A percentile compares a stretch with the other conserved stretches of the same genome.
These are phyloP conservation scores for Atherinomorus stipes DNA, from an alignment of 2,113 vertebrate genomes.

Conservation along the genomic window DNA sequence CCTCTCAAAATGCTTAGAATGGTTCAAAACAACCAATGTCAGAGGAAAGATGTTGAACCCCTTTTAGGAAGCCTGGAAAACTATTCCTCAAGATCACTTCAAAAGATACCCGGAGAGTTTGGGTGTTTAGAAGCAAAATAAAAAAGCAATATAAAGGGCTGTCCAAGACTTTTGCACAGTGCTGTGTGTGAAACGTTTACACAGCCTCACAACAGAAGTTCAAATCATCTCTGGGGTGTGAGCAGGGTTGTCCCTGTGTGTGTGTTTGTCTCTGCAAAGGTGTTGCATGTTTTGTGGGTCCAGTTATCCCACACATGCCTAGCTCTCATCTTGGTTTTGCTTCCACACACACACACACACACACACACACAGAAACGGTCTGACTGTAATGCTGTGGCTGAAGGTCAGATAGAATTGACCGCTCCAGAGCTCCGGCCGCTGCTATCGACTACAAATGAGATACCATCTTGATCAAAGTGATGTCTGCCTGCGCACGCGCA, in stretches of 20 bases:
- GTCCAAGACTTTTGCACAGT: slow-evolving; percentile 1
- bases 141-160: no score
- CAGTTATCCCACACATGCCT: slow-evolving; percentile 31
- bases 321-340: slow-evolving; percentile 29
- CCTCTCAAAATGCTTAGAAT: no score
- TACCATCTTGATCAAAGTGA: slow-evolving; percentile 70
- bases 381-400: slow-evolving; percentile 71
- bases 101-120: no score
- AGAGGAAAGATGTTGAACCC: no score
- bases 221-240: slow-evolving; percentile 6
- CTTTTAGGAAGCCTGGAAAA: no score
- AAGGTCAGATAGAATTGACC: slow-evolving; percentile 84
- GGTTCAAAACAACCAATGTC: no score
- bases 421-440: slow-evolving; percentile 56
- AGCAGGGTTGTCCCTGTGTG: slow-evolving; percentile 16
- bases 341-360: slow-evolving; percentile 10
- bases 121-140: no score
- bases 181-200: slow-evolving; percentile 25
- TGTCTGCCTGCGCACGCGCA: slow-evolving; percentile 20
- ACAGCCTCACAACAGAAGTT: slow-evolving; percentile 7
- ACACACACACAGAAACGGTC: slow-evolving; percentile 19
- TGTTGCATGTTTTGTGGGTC: slow-evolving; percentile 24
- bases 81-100: no score
- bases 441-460: slow-evolving; percentile 80
- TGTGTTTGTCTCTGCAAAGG: neutral